These are phyloP conservation scores for Stegodyphus dumicola DNA, from an alignment of 1,140 invertebrate species.

Conservation along the genomic window DNA sequence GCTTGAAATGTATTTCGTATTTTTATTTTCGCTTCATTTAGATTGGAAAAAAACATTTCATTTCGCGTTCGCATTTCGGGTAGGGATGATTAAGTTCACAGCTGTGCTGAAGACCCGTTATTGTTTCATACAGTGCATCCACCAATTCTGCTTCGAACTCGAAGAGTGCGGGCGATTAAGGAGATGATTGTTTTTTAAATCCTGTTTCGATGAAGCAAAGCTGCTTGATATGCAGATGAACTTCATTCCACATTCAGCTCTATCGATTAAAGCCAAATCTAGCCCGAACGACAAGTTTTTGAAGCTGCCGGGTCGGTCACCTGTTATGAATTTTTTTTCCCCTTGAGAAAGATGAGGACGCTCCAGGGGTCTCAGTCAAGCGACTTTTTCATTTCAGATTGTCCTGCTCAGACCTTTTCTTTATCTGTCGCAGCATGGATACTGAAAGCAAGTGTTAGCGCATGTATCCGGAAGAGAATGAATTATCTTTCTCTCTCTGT, in stretches of 20 bases:
- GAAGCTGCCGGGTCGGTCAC: slow-evolving; percentile 51
- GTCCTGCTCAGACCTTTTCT: slow-evolving; percentile 11
- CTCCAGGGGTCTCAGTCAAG: slow-evolving; percentile 18
- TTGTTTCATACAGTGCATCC: not conserved
- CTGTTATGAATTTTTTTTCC: slow-evolving; percentile 46
- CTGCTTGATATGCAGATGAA: slow-evolving; percentile 55
- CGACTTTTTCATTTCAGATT: slow-evolving; percentile 18
- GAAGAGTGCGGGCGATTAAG: slow-evolving; percentile 16
- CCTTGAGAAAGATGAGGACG: slow-evolving; percentile 27
- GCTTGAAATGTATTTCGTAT: too few relatives aligned
- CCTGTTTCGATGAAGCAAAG: slow-evolving; percentile 43
- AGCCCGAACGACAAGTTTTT: slow-evolving; percentile 55
- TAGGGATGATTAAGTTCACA: too few relatives aligned
- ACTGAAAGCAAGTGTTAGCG: slow-evolving; percentile 15
- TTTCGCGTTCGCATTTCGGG: too few relatives aligned
- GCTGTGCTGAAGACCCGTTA: too few relatives aligned
- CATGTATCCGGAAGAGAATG: not conserved
- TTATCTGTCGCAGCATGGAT: slow-evolving; percentile 17
- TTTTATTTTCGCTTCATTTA: too few relatives aligned
- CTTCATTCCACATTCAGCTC: slow-evolving; percentile 49
- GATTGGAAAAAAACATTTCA: too few relatives aligned
- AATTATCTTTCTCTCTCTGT: too few relatives aligned
- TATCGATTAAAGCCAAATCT: slow-evolving; percentile 56
- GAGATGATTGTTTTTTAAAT: slow-evolving; percentile 50
- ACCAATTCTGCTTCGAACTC: not conserved